Percentiles rank a stretch among this genome's conserved stretches.
phyloP scores from a whole-genome alignment of 2,888 invertebrate species.

The Hydrotaea diabolus region DNA sequence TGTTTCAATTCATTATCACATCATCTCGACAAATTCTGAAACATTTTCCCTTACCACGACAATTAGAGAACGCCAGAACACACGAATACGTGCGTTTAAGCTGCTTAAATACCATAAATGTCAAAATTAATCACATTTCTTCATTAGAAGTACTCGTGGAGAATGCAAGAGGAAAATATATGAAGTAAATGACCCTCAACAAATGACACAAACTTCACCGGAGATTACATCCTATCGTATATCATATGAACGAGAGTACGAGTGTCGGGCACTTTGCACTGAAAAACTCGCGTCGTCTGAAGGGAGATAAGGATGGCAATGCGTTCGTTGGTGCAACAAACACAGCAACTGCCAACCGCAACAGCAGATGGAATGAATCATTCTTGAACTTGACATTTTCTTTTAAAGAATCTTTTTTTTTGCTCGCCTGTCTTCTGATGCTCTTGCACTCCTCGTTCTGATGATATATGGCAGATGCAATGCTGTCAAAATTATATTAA shows the following conservation, averaged over 20 bases:
- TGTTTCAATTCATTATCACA: constrained; percentile 24
- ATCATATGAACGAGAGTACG: not conserved
- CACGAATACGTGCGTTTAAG: not conserved
- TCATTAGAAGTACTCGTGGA: constrained; percentile 20
- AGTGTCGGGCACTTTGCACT: constrained; percentile 33
- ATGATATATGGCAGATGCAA: constrained; percentile 19
- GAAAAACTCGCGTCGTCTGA: not conserved
- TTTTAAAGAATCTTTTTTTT: not conserved
- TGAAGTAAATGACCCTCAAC: constrained; percentile 15
- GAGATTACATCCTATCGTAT: not conserved
- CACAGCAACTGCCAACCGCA: constrained; percentile 8
- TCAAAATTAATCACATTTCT: constrained; percentile 45
- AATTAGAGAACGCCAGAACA: not conserved
- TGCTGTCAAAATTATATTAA: constrained; percentile 58
- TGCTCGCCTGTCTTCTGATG: not conserved
- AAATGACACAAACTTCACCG: constrained; percentile 8
- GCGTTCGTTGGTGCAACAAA: constrained; percentile 24
- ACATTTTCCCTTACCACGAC: not conserved
- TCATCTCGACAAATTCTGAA: constrained; percentile 5
- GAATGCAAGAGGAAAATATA: constrained; percentile 19
- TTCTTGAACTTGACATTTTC: constrained; percentile 43
- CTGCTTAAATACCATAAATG: constrained; percentile 34
- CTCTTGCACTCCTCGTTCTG: not conserved
- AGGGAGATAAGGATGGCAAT: not conserved
- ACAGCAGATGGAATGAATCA: constrained; percentile 46